Percentiles rank a stretch among this genome's conserved stretches.
Evolutionary conservation across 2,888 invertebrate genomes (phyloP).

Genomic region (Cheilosia pagana): DNA sequence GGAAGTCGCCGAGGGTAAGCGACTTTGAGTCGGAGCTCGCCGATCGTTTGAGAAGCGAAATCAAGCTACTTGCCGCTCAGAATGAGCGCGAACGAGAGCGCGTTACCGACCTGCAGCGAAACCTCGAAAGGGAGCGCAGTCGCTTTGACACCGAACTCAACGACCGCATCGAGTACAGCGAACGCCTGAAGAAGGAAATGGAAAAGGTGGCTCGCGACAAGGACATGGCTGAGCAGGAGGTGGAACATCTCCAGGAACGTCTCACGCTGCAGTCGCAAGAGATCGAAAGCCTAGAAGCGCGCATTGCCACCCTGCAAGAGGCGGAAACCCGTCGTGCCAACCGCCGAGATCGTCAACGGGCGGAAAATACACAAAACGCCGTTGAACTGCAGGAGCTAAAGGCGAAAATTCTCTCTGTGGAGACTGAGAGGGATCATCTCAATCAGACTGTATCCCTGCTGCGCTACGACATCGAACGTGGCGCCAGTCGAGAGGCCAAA

Average conservation of each 20-base stretch:
- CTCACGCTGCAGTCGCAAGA: conserved; percentile 82
- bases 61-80: conserved; percentile 84
- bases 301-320: conserved; percentile 83
- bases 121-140: conserved; percentile 83
- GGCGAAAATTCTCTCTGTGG: conserved; percentile 77
- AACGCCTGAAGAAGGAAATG: conserved; percentile 83
- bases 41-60: conserved; percentile 84
- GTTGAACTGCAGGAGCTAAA: conserved; percentile 81
- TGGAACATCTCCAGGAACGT: conserved; percentile 82
- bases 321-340: conserved; percentile 81
- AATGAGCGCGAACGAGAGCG: conserved; percentile 85
- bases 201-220: conserved; percentile 82
- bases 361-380: conserved; percentile 80
- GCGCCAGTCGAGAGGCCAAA: conserved; percentile 81
- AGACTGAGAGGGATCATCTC: conserved; percentile 79
- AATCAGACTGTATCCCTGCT: conserved; percentile 80
- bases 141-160: conserved; percentile 82
- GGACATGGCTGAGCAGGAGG: conserved; percentile 80
- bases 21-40: conserved; percentile 84
- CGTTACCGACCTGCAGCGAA: conserved; percentile 83
- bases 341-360: conserved; percentile 81
- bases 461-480: conserved; percentile 81
- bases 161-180: conserved; percentile 82
- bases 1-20: conserved; percentile 79
- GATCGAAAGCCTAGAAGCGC: conserved; percentile 84